Evolutionary conservation across 2,113 vertebrate genomes (phyloP).

Genomic region (Ondatra zibethicus): DNA sequence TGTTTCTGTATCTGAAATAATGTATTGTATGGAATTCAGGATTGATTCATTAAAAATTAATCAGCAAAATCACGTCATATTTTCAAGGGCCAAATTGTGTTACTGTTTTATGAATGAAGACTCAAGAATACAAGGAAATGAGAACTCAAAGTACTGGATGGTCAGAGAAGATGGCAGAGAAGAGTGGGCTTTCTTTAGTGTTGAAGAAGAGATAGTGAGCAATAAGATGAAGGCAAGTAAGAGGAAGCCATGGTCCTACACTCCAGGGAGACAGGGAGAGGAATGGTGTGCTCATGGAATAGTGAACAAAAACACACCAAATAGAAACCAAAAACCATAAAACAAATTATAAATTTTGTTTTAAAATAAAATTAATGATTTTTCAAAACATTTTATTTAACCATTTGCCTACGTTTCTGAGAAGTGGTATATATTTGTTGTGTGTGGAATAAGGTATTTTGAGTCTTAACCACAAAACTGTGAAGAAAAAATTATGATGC

Average conservation of each 20-base stretch:
- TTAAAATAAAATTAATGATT: constrained; percentile 34
- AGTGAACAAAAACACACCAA: not conserved
- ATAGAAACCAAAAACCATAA: not conserved
- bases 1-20: not conserved
- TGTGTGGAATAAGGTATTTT: not conserved
- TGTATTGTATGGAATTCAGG: not conserved
- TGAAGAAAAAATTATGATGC: not conserved
- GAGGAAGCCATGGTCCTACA: not conserved
- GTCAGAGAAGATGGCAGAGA: not conserved
- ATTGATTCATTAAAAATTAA: constrained; percentile 7
- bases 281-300: not conserved
- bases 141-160: not conserved
- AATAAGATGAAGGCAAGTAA: not conserved
- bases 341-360: constrained; percentile 21
- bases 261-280: not conserved
- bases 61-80: not conserved
- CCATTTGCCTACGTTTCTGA: not conserved
- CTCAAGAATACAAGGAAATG: not conserved
- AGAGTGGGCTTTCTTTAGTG: not conserved
- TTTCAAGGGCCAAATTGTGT: not conserved
- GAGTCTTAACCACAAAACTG: constrained; percentile 11
- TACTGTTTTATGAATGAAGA: not conserved
- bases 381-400: not conserved
- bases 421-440: not conserved
- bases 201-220: not conserved